A percentile compares a stretch with the other conserved stretches of the same genome.
Evolutionary conservation across 2,797 vertebrate species (phyloP).

Genomic region (Sebastes itinus): DNA sequence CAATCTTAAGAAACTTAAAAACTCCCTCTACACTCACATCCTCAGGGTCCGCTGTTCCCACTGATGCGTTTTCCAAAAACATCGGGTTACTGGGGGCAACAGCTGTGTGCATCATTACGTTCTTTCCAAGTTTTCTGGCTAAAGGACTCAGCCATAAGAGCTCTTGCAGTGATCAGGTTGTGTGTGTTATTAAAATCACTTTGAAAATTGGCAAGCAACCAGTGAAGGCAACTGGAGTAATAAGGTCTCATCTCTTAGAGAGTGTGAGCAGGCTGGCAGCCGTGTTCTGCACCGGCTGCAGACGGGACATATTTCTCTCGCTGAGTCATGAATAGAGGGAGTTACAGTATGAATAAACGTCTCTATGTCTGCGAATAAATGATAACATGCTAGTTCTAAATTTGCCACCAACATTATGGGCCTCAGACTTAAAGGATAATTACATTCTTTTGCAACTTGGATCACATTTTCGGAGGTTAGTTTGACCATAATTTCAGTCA

Average conservation of each 20-base stretch:
- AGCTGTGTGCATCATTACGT: slow-evolving; percentile 41
- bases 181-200: background rate
- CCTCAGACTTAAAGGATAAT: background rate
- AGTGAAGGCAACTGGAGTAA: background rate
- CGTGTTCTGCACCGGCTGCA: background rate
- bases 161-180: slow-evolving; percentile 11
- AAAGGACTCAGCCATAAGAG: background rate
- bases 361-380: background rate
- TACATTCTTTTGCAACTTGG: background rate
- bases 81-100: slow-evolving; percentile 30
- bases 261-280: background rate
- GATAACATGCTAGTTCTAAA: background rate
- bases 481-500: background rate
- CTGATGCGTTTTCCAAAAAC: background rate
- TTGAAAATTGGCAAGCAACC: background rate
- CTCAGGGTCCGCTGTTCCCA: slow-evolving; percentile 28
- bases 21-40: background rate
- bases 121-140: slow-evolving; percentile 37
- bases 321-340: slow-evolving; percentile 6
- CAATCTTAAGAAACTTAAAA: background rate
- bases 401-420: background rate
- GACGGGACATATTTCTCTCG: background rate
- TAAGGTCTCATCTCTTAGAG: background rate
- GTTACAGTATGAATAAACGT: background rate
- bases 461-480: background rate